Base-by-base conservation (phyloP, 2,113 vertebrate species). In the Cololabis saira region DNA sequence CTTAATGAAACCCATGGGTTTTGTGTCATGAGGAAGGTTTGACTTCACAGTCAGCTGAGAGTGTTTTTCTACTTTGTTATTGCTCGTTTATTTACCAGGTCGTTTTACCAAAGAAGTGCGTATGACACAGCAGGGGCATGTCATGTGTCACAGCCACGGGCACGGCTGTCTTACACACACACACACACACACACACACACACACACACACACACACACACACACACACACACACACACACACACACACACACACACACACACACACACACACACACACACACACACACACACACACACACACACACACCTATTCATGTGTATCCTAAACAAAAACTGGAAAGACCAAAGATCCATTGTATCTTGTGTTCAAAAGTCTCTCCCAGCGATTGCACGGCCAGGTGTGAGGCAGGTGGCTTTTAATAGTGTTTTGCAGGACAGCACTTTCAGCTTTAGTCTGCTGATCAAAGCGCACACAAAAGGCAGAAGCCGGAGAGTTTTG, bases 281-380 rank as follows among this genome's bases (percentile, higher is more conserved):
- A 2, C 5, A 27, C 24, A 27, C 24, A 3, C 24, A 27, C 24
- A 27, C 33, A 37, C 33, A 37, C 33, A 24, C 44, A 52, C 45
- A 51, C 41, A 49, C 57, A 62, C 65, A 15, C 65, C 15, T 12
- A 1, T 24, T 41, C n/a, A 43, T 67, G 63, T 76, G 43, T 66
- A 68, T 6, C 49, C 77, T 75, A 86, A 84, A 90, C 74, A 84
- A 88, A 85, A 90, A 87, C 86, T 66, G 80, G 80, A 85, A 84
- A 75, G 66, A 81, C 74, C 51, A n/a, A 82, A 40, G 30, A 45
- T 82, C 84, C 59, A 80, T 81, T 60, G 40, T 17, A 50, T 61
- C 81, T 73, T 86, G 78, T 80, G 51, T 73, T 19, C 16, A 40
- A 5, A 50, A 60, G 40, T 37, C 1, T 10, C 22, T 6, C 30